Evolutionary conservation across 1,140 invertebrate genomes (phyloP), one percentile per base, ranked within the genome.

Genomic region (Nasonia giraulti): DNA sequence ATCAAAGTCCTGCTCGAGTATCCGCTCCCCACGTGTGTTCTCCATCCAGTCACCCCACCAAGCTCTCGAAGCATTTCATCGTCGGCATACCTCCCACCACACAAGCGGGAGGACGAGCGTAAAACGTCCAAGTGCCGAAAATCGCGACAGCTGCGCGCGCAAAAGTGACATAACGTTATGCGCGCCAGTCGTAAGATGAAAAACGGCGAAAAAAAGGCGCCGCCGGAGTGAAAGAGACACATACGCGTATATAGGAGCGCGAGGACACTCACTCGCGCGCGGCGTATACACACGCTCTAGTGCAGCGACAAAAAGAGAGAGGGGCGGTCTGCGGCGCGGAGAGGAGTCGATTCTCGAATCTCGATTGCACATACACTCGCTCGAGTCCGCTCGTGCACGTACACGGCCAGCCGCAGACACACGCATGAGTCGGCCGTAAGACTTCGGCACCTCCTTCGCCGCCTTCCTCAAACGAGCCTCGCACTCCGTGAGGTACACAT

Each of bases 391-490:
- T 88, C 89, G 87, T 88, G 85, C 91, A 91, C 47, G 62, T 88
- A 91, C 88, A 91, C 91, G 89, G 33, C 33, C 88, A 88, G 87
- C 87, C 87, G 88, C 87, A 89, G 87, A 88, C 87, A 76, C 75
- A 31, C 50, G 33, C 47, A 40, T 50, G 47, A 20, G 37, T 68
- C 7, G 89, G 83, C 87, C 87, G 89, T 90, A 92, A 92, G 91
- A 92, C 92, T 91, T 92, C 89, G 89, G 90, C 89, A 91, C 90
- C 91, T 92, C 91, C 90, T 92, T 91, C 91, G 88, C 88, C 85
- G 89, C 90, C 88, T 90, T 90, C 89, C 91, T 92, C 92, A 93
- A 93, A 93, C 92, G 92, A 91, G 91, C 90, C 91, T 92, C 91
- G 91, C 89, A 91, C 92, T 90, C 90, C 91, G 91, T 83, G 88